Evolutionary conservation across 2,113 vertebrate genomes (phyloP).

Genomic region (Galeopterus variegatus): DNA sequence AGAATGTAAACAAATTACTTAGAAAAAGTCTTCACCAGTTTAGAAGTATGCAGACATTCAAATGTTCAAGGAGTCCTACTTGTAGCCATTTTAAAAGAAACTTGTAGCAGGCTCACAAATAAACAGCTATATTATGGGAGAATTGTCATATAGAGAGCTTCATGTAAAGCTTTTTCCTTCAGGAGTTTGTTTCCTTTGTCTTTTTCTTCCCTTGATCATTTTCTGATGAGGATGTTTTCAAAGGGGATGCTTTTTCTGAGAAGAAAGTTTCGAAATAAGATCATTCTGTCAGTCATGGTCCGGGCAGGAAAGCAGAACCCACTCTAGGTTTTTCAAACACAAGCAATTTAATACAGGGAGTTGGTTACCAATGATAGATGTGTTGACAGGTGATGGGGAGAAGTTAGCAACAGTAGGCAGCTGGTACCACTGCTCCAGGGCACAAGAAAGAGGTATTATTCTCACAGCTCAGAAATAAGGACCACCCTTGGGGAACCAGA

Average conservation of each 20-base stretch:
- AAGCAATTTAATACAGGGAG: slow-evolving; percentile 13
- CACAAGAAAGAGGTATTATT: neutral
- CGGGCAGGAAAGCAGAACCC: slow-evolving; percentile 50
- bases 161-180: neutral
- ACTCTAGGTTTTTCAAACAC: slow-evolving; percentile 48
- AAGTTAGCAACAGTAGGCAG: slow-evolving; percentile 5
- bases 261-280: slow-evolving; percentile 16
- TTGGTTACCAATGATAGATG: neutral
- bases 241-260: neutral
- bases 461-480: neutral
- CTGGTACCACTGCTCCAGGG: neutral
- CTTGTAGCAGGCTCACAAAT: neutral
- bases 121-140: neutral
- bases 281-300: neutral
- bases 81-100: slow-evolving; percentile 32
- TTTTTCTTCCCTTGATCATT: slow-evolving; percentile 9
- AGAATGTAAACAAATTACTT: slow-evolving; percentile 42
- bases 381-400: neutral
- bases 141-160: neutral
- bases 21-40: slow-evolving; percentile 31
- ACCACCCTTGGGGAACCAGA: neutral
- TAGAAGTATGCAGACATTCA: neutral
- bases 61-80: neutral
- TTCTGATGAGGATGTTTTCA: slow-evolving; percentile 29
- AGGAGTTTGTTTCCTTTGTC: neutral